These are phyloP conservation scores for Drosophila merina DNA, from an alignment of 2,888 invertebrate species.

Conservation along the genomic window DNA sequence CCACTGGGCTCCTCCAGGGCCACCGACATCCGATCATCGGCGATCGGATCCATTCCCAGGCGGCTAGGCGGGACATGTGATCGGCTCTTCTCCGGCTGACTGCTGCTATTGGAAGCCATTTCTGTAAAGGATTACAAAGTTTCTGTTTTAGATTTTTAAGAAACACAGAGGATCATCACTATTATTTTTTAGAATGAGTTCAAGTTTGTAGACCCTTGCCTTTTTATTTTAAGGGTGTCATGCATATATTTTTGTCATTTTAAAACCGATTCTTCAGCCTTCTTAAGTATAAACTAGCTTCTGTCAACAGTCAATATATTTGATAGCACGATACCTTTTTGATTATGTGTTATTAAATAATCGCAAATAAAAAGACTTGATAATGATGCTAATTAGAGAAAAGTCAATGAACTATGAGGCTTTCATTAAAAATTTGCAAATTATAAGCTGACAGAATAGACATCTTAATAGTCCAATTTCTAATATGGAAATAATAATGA, in stretches of 20 bases:
- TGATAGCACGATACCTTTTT: background rate
- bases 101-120: conserved; percentile 82
- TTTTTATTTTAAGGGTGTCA: too few species aligned
- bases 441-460: conserved; percentile 1
- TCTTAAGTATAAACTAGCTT: background rate
- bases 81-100: conserved; percentile 62
- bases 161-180: background rate
- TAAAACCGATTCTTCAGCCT: too few species aligned
- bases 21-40: conserved; percentile 41
- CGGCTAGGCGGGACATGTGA: conserved; percentile 70
- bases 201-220: too few species aligned
- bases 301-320: background rate
- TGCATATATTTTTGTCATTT: too few species aligned
- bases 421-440: conserved; percentile 1
- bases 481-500: background rate
- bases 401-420: background rate
- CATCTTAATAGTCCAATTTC: conserved; percentile 3
- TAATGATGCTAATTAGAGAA: background rate
- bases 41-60: conserved; percentile 58
- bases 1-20: conserved; percentile 47
- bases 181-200: too few species aligned
- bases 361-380: background rate
- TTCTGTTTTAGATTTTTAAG: conserved; percentile 10
- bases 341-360: background rate
- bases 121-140: conserved; percentile 60